These are phyloP conservation scores for Stylophora pistillata DNA, from an alignment of 64 coral and sea anemone species.

Conservation along the genomic window DNA sequence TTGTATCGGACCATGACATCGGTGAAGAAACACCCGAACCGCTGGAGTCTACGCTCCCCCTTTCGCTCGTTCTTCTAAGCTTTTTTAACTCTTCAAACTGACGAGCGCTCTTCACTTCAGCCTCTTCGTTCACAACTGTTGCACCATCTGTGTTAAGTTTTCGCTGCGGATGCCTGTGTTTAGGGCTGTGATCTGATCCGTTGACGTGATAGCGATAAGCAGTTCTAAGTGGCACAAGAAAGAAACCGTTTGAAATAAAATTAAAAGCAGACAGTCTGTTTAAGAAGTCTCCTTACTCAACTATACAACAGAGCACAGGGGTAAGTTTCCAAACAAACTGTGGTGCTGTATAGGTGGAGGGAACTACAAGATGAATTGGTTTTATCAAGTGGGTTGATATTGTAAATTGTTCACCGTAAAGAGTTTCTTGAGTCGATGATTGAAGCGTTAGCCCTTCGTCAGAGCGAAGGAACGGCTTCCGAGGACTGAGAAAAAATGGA, in stretches of 20 bases:
- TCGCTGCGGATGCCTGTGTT: neutral
- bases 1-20: slow-evolving; percentile 43
- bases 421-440: too few relatives aligned
- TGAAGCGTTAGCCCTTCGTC: too few relatives aligned
- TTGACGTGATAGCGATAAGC: neutral
- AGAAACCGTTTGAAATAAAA: neutral
- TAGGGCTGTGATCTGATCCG: neutral
- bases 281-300: too few relatives aligned
- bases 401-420: too few relatives aligned
- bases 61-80: neutral
- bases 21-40: slow-evolving; percentile 38
- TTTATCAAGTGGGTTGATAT: too few relatives aligned
- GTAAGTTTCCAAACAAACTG: too few relatives aligned
- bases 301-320: too few relatives aligned
- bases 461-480: too few relatives aligned
- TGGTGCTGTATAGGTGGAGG: too few relatives aligned
- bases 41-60: slow-evolving; percentile 22
- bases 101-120: slow-evolving; percentile 1
- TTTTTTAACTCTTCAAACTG: slow-evolving; percentile 25
- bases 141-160: neutral
- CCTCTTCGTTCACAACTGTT: neutral
- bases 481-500: too few relatives aligned
- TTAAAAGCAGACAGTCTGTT: neutral
- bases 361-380: too few relatives aligned
- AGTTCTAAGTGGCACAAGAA: neutral